Evolutionary conservation across 2,888 invertebrate genomes (phyloP).

Genomic region (Nesidiocoris tenuis): DNA sequence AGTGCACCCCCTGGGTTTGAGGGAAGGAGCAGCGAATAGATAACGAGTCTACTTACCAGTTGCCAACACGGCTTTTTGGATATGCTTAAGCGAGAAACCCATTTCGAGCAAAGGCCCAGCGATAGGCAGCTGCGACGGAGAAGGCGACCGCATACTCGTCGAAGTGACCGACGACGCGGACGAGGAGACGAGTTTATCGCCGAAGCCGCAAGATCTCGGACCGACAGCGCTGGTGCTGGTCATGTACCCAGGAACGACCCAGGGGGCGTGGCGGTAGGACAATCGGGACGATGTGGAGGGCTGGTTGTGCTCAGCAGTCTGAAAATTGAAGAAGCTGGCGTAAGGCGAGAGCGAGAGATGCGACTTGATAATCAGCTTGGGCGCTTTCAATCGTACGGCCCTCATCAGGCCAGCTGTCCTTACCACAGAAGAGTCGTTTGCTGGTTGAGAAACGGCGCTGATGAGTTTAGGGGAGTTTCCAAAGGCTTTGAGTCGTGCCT

Average conservation of each 20-base stretch:
- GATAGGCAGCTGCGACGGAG: constrained; percentile 55
- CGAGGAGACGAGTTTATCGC: constrained; percentile 34
- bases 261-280: neutral
- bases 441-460: neutral
- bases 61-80: constrained; percentile 60
- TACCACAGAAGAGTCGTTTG: neutral
- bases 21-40: too few species aligned
- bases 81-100: constrained; percentile 63
- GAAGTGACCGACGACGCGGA: constrained; percentile 29
- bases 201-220: constrained; percentile 16
- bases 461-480: constrained; percentile 35
- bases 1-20: too few species aligned
- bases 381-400: too few species aligned
- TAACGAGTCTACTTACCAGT: constrained; percentile 56
- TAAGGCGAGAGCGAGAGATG: too few species aligned
- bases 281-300: constrained; percentile 31
- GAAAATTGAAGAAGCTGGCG: neutral
- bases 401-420: neutral
- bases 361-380: too few species aligned
- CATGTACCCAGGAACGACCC: constrained; percentile 35
- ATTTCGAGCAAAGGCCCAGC: constrained; percentile 62
- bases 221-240: neutral
- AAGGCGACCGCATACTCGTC: constrained; percentile 45
- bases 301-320: constrained; percentile 35
- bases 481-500: constrained; percentile 45